Evolutionary conservation across 2,113 vertebrate species (phyloP).

Genomic region (Myotis brandtii): DNA sequence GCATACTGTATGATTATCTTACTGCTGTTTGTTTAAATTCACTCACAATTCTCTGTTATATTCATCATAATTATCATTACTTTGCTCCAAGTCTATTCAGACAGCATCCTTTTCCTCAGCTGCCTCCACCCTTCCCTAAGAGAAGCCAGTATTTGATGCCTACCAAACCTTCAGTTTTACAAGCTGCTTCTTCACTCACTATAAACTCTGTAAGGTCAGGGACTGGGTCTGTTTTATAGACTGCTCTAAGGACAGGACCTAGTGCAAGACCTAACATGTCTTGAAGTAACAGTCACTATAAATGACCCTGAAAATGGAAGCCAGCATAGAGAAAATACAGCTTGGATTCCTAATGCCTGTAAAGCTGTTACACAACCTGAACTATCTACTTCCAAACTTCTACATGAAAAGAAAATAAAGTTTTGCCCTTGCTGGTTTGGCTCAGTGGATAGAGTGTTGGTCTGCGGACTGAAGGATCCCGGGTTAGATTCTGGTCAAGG

Average conservation of each 20-base stretch:
- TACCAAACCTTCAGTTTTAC: neutral
- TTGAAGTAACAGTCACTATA: neutral
- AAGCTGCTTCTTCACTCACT: neutral
- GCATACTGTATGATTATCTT: neutral
- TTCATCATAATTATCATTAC: neutral
- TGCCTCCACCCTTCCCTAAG: neutral
- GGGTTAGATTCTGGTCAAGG: too few relatives aligned
- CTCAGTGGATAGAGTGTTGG: too few relatives aligned
- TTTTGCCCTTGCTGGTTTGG: neutral
- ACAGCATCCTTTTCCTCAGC: neutral
- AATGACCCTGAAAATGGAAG: neutral
- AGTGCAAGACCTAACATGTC: neutral
- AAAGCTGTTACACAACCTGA: neutral
- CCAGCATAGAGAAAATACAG: neutral
- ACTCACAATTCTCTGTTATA: neutral
- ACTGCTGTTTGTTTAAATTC: neutral
- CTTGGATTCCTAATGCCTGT: neutral
- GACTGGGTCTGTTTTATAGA: neutral
- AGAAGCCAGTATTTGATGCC: neutral
- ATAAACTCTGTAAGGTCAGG: neutral
- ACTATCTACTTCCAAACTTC: neutral
- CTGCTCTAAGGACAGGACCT: neutral
- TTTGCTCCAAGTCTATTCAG: neutral
- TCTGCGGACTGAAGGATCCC: too few relatives aligned
- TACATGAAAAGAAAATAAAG: neutral